Conservation (phyloP, 2,113 vertebrate species). For the Catharus minimus region DNA sequence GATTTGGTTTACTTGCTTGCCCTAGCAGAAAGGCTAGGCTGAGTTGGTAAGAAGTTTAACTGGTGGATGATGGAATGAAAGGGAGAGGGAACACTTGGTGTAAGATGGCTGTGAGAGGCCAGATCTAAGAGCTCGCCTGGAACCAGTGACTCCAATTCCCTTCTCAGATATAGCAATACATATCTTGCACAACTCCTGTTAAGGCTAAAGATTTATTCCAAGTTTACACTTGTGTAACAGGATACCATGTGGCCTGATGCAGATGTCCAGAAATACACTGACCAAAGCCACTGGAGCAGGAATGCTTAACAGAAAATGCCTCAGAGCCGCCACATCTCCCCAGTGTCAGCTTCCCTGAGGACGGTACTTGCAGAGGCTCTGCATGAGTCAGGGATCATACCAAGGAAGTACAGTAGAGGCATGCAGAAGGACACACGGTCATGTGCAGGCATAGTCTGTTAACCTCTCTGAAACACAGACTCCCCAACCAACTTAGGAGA, state of each 20-base stretch:
- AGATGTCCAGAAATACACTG: constrained; percentile 12
- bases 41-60: not conserved
- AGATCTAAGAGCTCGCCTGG: not conserved
- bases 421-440: not conserved
- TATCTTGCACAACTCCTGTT: not conserved
- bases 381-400: not conserved
- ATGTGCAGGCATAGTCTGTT: not conserved
- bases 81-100: not conserved
- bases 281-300: not conserved
- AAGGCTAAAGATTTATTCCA: constrained; percentile 19
- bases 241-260: not conserved
- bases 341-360: not conserved
- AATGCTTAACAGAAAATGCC: not conserved
- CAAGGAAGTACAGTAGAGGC: not conserved
- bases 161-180: not conserved
- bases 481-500: not conserved
- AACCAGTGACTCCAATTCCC: not conserved
- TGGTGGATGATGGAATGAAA: not conserved
- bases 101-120: not conserved
- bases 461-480: not conserved
- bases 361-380: not conserved
- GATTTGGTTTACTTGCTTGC: not conserved
- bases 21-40: not conserved
- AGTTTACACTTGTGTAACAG: not conserved
- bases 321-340: not conserved